Evolutionary conservation across 1,140 invertebrate genomes (phyloP).

Genomic region (Bombus confusus): DNA sequence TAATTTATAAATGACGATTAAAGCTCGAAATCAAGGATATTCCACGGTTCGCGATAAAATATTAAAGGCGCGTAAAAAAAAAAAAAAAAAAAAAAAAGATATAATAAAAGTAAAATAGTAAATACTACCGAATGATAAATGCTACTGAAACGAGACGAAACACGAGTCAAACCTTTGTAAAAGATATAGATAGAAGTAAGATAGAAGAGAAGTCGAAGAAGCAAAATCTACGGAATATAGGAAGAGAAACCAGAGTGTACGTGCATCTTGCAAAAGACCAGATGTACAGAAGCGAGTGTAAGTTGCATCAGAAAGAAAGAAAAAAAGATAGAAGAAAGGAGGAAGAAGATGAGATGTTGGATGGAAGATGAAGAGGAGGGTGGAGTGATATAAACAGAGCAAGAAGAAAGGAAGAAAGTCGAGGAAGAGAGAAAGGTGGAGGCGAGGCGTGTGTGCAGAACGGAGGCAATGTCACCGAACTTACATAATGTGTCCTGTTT

Average conservation of each 20-base stretch:
- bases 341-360: background rate
- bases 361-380: background rate
- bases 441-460: conserved; percentile 68
- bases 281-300: background rate
- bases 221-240: no score
- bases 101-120: no score
- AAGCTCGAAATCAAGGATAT: background rate
- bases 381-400: background rate
- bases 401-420: conserved; percentile 42
- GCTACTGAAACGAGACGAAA: no score
- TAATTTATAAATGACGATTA: background rate
- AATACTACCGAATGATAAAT: no score
- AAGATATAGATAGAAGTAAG: no score
- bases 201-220: no score
- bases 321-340: background rate
- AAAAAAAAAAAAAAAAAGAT: no score
- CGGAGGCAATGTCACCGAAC: conserved; percentile 78
- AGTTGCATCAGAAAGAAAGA: background rate
- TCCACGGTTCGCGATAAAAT: background rate
- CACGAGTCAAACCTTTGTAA: no score
- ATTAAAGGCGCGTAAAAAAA: background rate
- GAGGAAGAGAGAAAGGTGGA: conserved; percentile 54
- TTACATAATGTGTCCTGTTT: conserved; percentile 73
- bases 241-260: no score
- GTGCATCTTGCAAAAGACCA: no score